Evolutionary conservation across 30 jellyfish, hydroid and myxozoan species (phyloP), one percentile per base, ranked within the genome.

Genomic region (Turritopsis dohrnii): DNA sequence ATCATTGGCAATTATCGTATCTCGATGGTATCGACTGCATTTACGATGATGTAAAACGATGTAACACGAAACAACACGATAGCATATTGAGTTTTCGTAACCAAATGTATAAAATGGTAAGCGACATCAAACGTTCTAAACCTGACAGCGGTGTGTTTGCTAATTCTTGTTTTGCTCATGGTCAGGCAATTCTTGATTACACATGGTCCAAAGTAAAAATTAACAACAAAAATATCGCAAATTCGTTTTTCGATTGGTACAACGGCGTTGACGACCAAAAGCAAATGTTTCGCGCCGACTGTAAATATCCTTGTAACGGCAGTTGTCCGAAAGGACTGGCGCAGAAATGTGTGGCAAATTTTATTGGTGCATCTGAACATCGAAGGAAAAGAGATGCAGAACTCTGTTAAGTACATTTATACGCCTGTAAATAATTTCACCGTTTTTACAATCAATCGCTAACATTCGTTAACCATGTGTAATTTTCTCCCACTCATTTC

Each of bases 1-100:
- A 93, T 69, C 98, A 93, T 79, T 93, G 98, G 98, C 98, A 93
- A 71, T 66, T 93, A 29, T 93, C 98, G 27, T 93, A 93, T 52
- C 90, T 93, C 31, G 96, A 93, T 21, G 87, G 90, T 31, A 52
- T 93, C 21, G 88, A 41, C 5, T 93, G 98, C 73, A 81, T 93
- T 52, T 93, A 93, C 66, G 92, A 93, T 79, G 87, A 87, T 52
- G 90, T 75, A 16, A 75, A 84, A 16, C 60, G 60, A 41, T 93
- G 98, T 71, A 20, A 22, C 18, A 81, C 95, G 27, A 53, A 54
- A 30, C 90, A 93, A 74, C 79, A 90, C 31, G 94, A 93, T 71
- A 88, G 82, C 28, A 93, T 93, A 28, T 30, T 93, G 60, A 29
- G 69, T 41, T 93, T 93, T 79, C 86, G 98, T n/a, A 88, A 85